Evolutionary conservation across 2,113 vertebrate species (phyloP), one percentile per base, ranked within the genome.

Genomic region (Chroicocephalus ridibundus): DNA sequence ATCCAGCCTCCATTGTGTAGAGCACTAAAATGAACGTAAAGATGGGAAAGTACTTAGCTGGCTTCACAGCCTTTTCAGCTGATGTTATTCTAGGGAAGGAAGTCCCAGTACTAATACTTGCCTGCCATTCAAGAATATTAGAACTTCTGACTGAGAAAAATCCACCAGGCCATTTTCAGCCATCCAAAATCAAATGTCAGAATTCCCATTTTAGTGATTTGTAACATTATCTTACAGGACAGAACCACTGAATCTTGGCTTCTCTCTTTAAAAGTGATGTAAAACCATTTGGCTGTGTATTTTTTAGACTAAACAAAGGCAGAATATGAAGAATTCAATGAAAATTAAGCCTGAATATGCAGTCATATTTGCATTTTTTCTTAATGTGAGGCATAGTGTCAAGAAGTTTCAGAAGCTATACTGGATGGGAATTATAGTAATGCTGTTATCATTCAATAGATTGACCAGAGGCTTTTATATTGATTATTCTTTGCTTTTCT

Each of bases 401-500:
- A 54, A 65, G 27, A 69, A 82, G 32, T 69, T 88, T 94, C 29
- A 49, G 58, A 46, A 44, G 26, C 85, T 93, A 15, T 20, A 15
- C 34, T 71, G 46, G 3, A 46, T 61, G 38, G 16, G 31, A 84
- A 54, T 86, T 52, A 38, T 20, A 76, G 65, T 65, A 83, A 36
- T 69, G 26, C 21, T 85, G 10, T 82, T 90, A 5, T 46, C 19
- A 49, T 90, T 83, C 32, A 81, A 1, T 57, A 66, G 65, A 52
- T 46, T 36, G 93, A 7, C n/a, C 20, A 91, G 40, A 71, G 69
- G 31, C 29, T 93, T 84, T 83, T 51, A 18, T 83, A 42, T 38
- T 82, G 62, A 51, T 94, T 70, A 16, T 47, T 96, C 7, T 85
- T 96, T 96, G n/a, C n/a, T 94, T 76, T 89, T 94, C 70, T 81